Base-by-base conservation (phyloP, 2,888 invertebrate species). In the Lepidochitona cinerea region DNA sequence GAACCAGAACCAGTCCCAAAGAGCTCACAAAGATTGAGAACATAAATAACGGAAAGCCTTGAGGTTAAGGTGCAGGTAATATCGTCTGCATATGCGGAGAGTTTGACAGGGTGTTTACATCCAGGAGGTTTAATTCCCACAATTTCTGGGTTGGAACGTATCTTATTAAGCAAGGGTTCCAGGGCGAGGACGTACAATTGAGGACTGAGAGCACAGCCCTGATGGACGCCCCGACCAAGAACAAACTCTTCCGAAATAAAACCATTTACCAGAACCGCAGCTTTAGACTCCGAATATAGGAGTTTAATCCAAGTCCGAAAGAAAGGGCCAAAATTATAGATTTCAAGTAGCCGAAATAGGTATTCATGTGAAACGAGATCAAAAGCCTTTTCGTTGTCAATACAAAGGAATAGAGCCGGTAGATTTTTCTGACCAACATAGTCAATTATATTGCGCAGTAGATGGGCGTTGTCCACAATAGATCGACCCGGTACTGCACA, bases 221-320 rank as follows among this genome's bases (percentile, higher is more conserved):
- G 66, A 35, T 37, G 35, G 9, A 66, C 66, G 14, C 66, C 37
- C 12, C 66, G 29, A 18, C 35, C 18, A 18, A 66, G n/a, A 37
- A 37, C n/a, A 66, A 66, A 66, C 12, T 18, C 36, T 1, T 26
- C 5, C 32, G 37, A 37, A n/a, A 66, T 29, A 37, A 66, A 66
- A 36, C 66, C 66, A 35, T 66, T 66, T n/a, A 66, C 66, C 23
- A 37, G 37, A 14, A 66, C 66, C 14, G 35, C n/a, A n/a, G 66
- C 35, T 18, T 33, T 37, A 37, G 37, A 12, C 18, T 35, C 37
- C 14, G 12, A 70, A 29, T 59, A 59, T 32, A 59, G 29, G 29
- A 59, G 59, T 9, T 59, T 59, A 4, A 59, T 59, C 59, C 59
- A 59, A 14, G 26, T 23, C 23, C 23, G 12, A 14, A 59, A 59